These are phyloP conservation scores for Sarcophaga bullata DNA, from an alignment of 1,140 invertebrate genomes.

Conservation along the genomic window DNA sequence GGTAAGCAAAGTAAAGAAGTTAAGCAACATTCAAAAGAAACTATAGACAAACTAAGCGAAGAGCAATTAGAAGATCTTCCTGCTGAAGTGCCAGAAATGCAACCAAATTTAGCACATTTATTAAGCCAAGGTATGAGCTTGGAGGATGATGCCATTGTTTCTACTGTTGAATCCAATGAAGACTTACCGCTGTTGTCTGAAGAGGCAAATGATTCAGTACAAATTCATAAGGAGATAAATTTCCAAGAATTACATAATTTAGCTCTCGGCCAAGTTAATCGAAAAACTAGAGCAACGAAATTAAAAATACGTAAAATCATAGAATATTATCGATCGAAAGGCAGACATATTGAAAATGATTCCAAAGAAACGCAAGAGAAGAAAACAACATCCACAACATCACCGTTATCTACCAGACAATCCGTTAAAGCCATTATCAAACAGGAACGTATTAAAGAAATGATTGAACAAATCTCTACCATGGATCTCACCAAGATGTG, in stretches of 20 bases:
- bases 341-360: constrained; percentile 59
- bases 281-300: constrained; percentile 54
- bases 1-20: not conserved
- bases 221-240: constrained; percentile 55
- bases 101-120: not conserved
- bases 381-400: constrained; percentile 43
- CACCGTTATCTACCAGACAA: constrained; percentile 55
- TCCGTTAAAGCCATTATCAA: constrained; percentile 68
- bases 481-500: constrained; percentile 63
- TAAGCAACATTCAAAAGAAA: not conserved
- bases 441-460: constrained; percentile 67
- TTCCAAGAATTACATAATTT: constrained; percentile 60
- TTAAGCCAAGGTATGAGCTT: not conserved
- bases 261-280: constrained; percentile 52
- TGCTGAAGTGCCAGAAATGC: not conserved
- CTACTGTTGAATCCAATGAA: constrained; percentile 24
- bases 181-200: not conserved
- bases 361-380: constrained; percentile 47
- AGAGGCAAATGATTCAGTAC: constrained; percentile 42
- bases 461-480: constrained; percentile 64
- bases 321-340: constrained; percentile 60
- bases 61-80: not conserved
- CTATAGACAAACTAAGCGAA: not conserved
- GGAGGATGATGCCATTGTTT: constrained; percentile 33
- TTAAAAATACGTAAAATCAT: constrained; percentile 57